Evolutionary conservation across 2,888 invertebrate species (phyloP).

Genomic region (Sinopyrophorus schimmeli): DNA sequence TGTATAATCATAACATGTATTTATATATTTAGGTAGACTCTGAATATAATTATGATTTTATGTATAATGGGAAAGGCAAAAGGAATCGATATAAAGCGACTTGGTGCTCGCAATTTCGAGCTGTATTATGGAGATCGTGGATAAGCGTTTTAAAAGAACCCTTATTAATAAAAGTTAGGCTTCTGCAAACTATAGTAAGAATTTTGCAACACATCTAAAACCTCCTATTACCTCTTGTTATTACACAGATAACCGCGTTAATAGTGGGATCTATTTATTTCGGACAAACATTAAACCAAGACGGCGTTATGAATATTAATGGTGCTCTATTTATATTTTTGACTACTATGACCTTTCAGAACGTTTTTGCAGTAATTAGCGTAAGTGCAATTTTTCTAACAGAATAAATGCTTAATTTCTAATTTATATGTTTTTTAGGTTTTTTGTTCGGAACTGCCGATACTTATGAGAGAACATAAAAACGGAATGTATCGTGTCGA

Average conservation of each 20-base stretch:
- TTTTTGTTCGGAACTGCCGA: slow-evolving; percentile 85
- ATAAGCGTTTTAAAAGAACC: slow-evolving; percentile 88
- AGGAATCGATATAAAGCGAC: slow-evolving; percentile 74
- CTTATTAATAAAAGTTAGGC: slow-evolving; percentile 82
- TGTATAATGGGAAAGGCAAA: slow-evolving; percentile 39
- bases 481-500: slow-evolving; percentile 91
- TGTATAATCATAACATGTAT: no score
- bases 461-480: slow-evolving; percentile 85
- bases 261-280: slow-evolving; percentile 87
- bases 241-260: slow-evolving; percentile 79
- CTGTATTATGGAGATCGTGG: slow-evolving; percentile 90
- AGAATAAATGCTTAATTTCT: not conserved
- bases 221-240: no score
- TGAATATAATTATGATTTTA: slow-evolving; percentile 43
- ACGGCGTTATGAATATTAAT: slow-evolving; percentile 93
- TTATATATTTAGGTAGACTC: slow-evolving; percentile 39
- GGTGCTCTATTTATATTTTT: slow-evolving; percentile 89
- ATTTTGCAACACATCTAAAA: not conserved
- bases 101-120: slow-evolving; percentile 86
- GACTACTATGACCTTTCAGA: slow-evolving; percentile 92
- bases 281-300: slow-evolving; percentile 78
- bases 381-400: slow-evolving; percentile 63
- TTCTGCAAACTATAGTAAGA: slow-evolving; percentile 86
- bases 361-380: slow-evolving; percentile 91
- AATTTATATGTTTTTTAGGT: slow-evolving; percentile 61